Conservation (phyloP, 2,113 vertebrate genomes). For the Empidonax traillii region DNA sequence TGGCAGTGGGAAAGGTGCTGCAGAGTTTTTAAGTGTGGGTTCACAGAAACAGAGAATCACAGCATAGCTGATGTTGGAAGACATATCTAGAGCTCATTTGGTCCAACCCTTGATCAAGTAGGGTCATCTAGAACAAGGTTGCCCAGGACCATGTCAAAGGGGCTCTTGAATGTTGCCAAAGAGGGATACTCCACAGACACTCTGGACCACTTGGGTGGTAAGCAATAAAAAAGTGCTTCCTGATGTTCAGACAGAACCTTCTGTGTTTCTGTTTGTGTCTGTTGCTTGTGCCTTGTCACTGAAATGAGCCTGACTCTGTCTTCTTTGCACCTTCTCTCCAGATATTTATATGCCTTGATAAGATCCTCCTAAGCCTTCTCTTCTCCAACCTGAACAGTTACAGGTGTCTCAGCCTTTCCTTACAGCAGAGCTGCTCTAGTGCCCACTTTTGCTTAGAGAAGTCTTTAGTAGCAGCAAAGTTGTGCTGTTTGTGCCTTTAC, state of each 20-base stretch:
- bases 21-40: background rate
- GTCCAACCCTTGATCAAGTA: background rate
- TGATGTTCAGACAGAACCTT: background rate
- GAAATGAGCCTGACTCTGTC: background rate
- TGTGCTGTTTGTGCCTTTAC: background rate
- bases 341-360: background rate
- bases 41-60: background rate
- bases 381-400: background rate
- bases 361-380: background rate
- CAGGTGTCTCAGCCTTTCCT: background rate
- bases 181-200: background rate
- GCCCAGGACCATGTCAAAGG: accelerated
- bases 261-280: background rate
- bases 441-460: background rate
- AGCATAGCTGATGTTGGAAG: background rate
- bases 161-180: background rate
- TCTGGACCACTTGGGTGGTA: background rate
- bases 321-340: background rate
- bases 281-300: accelerated
- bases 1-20: background rate
- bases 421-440: background rate
- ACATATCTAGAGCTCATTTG: background rate
- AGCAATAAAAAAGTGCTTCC: background rate
- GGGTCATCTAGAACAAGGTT: background rate
- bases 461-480: background rate